Conservation (phyloP, 1,140 invertebrate genomes). For the Orchesella cincta region DNA sequence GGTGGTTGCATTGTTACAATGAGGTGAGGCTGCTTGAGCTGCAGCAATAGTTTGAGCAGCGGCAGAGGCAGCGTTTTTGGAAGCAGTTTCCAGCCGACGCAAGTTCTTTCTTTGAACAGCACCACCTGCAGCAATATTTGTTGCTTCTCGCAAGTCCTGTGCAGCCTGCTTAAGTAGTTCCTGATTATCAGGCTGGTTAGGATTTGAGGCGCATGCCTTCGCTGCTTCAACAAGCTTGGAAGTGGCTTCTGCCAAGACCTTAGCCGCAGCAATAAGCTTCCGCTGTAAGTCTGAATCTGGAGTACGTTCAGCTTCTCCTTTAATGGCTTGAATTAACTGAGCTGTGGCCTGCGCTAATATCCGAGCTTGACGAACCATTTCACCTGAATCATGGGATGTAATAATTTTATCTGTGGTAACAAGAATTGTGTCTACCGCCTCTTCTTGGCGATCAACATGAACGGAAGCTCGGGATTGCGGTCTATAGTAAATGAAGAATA, state of each 20-base stretch:
- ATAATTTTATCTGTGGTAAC: slow-evolving; percentile 86
- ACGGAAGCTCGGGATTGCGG: slow-evolving; percentile 56
- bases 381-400: slow-evolving; percentile 77
- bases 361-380: slow-evolving; percentile 93
- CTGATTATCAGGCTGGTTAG: slow-evolving; percentile 80
- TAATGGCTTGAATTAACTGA: slow-evolving; percentile 87
- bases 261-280: slow-evolving; percentile 85
- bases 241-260: slow-evolving; percentile 91
- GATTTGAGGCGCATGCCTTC: slow-evolving; percentile 81
- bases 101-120: slow-evolving; percentile 78
- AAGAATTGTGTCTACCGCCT: slow-evolving; percentile 85
- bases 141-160: slow-evolving; percentile 86
- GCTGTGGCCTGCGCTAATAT: slow-evolving; percentile 70
- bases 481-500: slow-evolving; percentile 48
- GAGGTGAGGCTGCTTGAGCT: slow-evolving; percentile 64
- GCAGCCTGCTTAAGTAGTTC: slow-evolving; percentile 81
- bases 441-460: slow-evolving; percentile 68
- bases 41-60: slow-evolving; percentile 74
- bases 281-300: slow-evolving; percentile 86
- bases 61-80: slow-evolving; percentile 81
- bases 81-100: slow-evolving; percentile 71
- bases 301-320: slow-evolving; percentile 86
- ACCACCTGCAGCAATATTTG: slow-evolving; percentile 75
- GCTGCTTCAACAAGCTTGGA: slow-evolving; percentile 89
- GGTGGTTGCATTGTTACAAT: slow-evolving; percentile 66